Evolutionary conservation across 2,113 vertebrate genomes (phyloP).

Genomic region (Egretta garzetta): DNA sequence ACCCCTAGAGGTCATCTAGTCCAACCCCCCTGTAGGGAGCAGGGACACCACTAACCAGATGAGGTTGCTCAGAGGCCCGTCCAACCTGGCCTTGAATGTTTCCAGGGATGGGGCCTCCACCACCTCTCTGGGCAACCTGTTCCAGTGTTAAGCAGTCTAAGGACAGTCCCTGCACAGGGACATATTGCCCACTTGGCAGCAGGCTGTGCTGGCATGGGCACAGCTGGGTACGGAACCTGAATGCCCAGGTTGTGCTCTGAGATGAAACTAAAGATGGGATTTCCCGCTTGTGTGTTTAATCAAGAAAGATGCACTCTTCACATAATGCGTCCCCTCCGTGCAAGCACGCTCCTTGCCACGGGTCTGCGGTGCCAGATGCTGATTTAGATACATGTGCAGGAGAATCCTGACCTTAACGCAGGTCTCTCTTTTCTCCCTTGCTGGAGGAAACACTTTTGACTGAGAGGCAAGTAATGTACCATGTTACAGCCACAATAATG

Average conservation of each 20-base stretch:
- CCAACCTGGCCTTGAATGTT: too few relatives aligned
- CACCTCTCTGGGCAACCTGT: too few relatives aligned
- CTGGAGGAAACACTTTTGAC: neutral
- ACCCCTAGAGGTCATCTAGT: too few relatives aligned
- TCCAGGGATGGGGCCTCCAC: too few relatives aligned
- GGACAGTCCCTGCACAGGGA: neutral
- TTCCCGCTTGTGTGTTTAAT: neutral
- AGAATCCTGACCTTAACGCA: slow-evolving; percentile 15
- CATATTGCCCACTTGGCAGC: accelerated
- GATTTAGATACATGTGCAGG: neutral
- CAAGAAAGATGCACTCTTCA: neutral
- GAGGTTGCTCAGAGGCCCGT: too few relatives aligned
- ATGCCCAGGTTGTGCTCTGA: neutral
- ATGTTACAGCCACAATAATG: slow-evolving; percentile 53
- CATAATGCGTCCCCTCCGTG: neutral
- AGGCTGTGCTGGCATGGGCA: neutral
- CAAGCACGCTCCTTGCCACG: neutral
- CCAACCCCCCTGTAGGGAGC: too few relatives aligned
- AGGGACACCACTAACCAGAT: too few relatives aligned
- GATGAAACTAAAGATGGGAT: neutral
- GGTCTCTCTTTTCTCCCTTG: neutral
- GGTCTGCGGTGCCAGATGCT: neutral
- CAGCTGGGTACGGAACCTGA: neutral
- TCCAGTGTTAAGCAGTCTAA: neutral
- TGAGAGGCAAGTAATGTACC: slow-evolving; percentile 35